These are phyloP conservation scores for Myocastor coypus DNA, from an alignment of 2,113 vertebrate genomes.

Conservation along the genomic window DNA sequence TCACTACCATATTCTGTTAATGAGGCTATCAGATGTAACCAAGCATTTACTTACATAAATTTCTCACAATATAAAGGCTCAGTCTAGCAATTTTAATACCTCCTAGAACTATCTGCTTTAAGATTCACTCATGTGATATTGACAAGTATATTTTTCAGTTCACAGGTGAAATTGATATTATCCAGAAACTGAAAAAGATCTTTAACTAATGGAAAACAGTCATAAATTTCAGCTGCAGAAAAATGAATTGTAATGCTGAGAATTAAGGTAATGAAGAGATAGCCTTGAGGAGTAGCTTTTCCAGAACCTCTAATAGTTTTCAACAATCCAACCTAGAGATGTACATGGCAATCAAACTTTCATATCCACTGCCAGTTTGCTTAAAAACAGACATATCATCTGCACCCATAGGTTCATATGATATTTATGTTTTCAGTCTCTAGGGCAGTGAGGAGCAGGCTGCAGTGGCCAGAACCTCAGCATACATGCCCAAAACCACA, in stretches of 20 bases:
- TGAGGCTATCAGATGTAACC: conserved; percentile 24
- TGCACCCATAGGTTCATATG: background rate
- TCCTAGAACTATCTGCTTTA: conserved; percentile 12
- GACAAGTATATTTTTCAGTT: conserved; percentile 46
- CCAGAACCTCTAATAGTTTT: background rate
- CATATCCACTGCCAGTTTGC: background rate
- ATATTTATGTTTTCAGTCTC: background rate
- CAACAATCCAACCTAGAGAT: background rate
- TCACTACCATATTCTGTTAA: conserved; percentile 28
- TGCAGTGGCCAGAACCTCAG: background rate
- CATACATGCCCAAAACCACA: background rate
- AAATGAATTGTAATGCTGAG: background rate
- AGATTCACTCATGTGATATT: conserved; percentile 7
- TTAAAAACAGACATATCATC: background rate
- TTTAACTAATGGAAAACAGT: conserved; percentile 13
- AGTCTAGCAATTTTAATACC: background rate
- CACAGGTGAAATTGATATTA: conserved; percentile 33
- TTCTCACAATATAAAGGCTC: conserved; percentile 35
- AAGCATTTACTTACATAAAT: conserved; percentile 57
- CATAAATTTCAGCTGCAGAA: background rate
- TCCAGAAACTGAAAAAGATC: background rate
- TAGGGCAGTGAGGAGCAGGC: background rate
- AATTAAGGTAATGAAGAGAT: background rate
- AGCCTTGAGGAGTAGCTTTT: background rate
- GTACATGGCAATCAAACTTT: background rate